Percentiles rank a stretch among this genome's conserved stretches.
phyloP scores from a whole-genome alignment of 2,797 vertebrate genomes.

The Carcharodon carcharias region DNA sequence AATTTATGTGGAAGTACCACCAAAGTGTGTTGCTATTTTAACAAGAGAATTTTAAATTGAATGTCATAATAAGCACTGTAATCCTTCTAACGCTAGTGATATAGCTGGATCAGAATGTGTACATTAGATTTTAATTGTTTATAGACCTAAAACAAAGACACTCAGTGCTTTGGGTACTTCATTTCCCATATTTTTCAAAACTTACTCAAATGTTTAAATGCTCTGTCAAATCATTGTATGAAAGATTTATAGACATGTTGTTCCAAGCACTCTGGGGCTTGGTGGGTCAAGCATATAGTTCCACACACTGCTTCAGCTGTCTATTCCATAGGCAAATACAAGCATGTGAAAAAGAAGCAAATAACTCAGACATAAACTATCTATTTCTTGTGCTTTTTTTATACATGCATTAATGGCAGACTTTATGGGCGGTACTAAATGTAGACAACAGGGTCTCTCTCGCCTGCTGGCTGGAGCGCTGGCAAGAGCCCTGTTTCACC shows the following conservation, averaged over 20 bases:
- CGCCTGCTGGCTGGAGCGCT: neutral
- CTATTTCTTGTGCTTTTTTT: slow-evolving; percentile 46
- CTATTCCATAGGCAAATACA: slow-evolving; percentile 48
- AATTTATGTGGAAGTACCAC: neutral
- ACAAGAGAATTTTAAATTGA: neutral
- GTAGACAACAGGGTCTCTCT: neutral
- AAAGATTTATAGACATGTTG: slow-evolving; percentile 47
- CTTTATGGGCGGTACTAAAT: neutral
- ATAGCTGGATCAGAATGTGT: neutral
- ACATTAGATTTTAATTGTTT: slow-evolving; percentile 34
- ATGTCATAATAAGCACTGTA: neutral
- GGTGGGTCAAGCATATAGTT: slow-evolving; percentile 46
- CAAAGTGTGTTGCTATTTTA: neutral
- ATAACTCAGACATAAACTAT: slow-evolving; percentile 47
- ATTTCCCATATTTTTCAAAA: slow-evolving; percentile 44
- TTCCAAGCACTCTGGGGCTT: slow-evolving; percentile 42
- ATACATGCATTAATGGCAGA: slow-evolving; percentile 45
- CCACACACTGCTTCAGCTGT: slow-evolving; percentile 47
- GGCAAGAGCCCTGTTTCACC: neutral
- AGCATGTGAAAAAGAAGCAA: slow-evolving; percentile 48
- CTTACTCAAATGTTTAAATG: slow-evolving; percentile 50
- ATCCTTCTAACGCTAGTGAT: neutral
- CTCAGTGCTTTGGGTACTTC: slow-evolving; percentile 46
- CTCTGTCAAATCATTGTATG: slow-evolving; percentile 44
- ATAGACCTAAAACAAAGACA: slow-evolving; percentile 44